Percentiles rank a stretch among this genome's conserved stretches.
Conservation (phyloP, 2,888 invertebrate species). For the Crossocerus cetratus region DNA sequence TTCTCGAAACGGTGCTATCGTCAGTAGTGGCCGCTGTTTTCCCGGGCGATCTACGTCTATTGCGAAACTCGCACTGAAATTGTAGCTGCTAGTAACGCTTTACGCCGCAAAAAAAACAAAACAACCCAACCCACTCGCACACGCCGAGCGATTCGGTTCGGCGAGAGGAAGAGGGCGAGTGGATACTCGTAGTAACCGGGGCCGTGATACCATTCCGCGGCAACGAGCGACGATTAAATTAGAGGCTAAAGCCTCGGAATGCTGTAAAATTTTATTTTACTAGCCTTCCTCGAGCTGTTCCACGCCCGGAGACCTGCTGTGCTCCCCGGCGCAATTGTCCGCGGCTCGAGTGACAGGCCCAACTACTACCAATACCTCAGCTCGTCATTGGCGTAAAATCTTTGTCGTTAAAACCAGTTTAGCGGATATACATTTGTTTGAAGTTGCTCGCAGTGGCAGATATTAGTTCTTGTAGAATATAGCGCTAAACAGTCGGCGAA, state of each 20-base stretch:
- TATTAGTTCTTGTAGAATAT: no score
- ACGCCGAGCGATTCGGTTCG: no score
- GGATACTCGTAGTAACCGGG: constrained; percentile 50
- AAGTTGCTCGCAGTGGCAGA: no score
- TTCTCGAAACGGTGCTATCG: background rate
- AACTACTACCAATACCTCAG: no score
- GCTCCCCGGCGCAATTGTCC: no score
- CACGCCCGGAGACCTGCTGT: no score
- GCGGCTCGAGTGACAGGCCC: no score
- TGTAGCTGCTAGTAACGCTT: constrained; percentile 54
- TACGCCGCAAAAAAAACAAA: constrained; percentile 17
- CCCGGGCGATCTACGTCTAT: constrained; percentile 27
- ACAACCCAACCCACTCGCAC: no score
- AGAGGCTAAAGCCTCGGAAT: constrained; percentile 61
- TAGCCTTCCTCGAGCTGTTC: constrained; percentile 24
- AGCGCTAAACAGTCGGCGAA: no score
- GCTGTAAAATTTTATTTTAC: constrained; percentile 74
- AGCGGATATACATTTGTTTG: no score
- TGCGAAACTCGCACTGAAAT: constrained; percentile 36
- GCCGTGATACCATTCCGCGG: constrained; percentile 40
- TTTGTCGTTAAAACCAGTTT: no score
- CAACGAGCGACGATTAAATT: constrained; percentile 68
- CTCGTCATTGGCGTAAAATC: no score
- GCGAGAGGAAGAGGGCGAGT: constrained; percentile 40
- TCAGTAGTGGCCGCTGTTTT: background rate